Evolutionary conservation across 2,113 vertebrate genomes (phyloP).

Genomic region (Eretmochelys imbricata): DNA sequence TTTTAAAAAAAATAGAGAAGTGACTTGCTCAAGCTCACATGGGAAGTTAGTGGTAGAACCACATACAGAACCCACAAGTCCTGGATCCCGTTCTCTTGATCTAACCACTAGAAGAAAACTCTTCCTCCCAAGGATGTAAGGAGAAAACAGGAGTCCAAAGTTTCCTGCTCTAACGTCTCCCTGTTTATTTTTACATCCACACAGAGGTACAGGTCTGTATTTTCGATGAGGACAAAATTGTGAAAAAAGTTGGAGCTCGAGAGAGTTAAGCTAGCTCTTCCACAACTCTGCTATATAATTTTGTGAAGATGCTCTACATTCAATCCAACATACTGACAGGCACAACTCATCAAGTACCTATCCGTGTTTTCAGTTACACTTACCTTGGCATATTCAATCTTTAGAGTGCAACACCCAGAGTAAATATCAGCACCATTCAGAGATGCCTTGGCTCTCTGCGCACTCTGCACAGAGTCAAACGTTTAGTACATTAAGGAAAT

Average conservation of each 20-base stretch:
- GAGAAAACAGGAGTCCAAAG: not conserved
- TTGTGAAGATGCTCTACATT: not conserved
- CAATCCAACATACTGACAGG: not conserved
- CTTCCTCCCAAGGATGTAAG: not conserved
- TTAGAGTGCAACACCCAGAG: constrained; percentile 95
- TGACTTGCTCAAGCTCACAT: not conserved
- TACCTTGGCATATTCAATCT: constrained; percentile 98
- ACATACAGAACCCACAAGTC: not conserved
- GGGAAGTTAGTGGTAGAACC: not conserved
- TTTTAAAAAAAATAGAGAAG: not conserved
- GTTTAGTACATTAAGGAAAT: constrained; percentile 82
- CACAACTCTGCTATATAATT: not conserved
- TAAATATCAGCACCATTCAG: constrained; percentile 96
- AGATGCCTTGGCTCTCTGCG: constrained; percentile 94
- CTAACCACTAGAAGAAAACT: not conserved
- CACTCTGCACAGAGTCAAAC: constrained; percentile 95
- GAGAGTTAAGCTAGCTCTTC: not conserved
- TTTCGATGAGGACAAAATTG: not conserved
- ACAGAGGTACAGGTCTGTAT: not conserved
- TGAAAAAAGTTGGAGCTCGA: not conserved
- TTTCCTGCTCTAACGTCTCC: not conserved
- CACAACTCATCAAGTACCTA: not conserved
- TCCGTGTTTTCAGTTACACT: not conserved
- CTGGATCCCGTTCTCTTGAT: not conserved
- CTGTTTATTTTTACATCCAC: not conserved